Evolutionary conservation across 2,888 invertebrate genomes (phyloP).

Genomic region (Melangyna quadrimaculata): DNA sequence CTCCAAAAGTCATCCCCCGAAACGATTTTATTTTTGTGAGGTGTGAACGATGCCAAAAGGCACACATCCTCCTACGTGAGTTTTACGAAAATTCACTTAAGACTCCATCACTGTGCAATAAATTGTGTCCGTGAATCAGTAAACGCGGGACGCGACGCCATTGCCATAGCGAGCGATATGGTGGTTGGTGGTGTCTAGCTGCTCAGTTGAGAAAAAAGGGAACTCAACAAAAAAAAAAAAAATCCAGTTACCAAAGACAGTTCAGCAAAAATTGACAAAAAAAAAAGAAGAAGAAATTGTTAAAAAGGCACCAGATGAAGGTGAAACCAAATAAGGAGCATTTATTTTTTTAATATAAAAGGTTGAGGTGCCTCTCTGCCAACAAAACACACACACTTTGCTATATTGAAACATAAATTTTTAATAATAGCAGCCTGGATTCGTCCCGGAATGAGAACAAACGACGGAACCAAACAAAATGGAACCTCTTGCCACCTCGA

Average conservation of each 20-base stretch:
- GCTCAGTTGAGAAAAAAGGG: conserved; percentile 29
- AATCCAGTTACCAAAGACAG: conserved; percentile 34
- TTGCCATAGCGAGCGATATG: conserved; percentile 13
- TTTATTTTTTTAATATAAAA: conserved; percentile 54
- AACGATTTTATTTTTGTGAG: conserved; percentile 38
- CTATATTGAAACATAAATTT: conserved; percentile 71
- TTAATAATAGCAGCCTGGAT: conserved; percentile 62
- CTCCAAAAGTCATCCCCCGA: conserved; percentile 19
- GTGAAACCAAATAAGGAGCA: conserved; percentile 57
- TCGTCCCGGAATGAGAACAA: not conserved
- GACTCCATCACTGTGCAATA: conserved; percentile 59
- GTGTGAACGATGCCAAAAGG: conserved; percentile 58
- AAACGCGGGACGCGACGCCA: conserved; percentile 15
- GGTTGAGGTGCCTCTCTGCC: conserved; percentile 12
- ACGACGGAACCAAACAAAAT: not conserved
- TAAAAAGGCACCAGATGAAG: conserved; percentile 55
- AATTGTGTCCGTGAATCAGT: conserved; percentile 62
- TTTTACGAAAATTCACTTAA: conserved; percentile 50
- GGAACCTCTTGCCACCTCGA: not conserved
- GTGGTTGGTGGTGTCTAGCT: not conserved
- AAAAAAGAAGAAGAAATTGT: not conserved
- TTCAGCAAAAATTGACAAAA: not conserved
- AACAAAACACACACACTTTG: conserved; percentile 61
- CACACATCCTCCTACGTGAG: conserved; percentile 18
- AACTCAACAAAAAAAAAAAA: conserved; percentile 1